Evolutionary conservation across 1,140 invertebrate genomes (phyloP).

Genomic region (Schlechtendalia chinensis): DNA sequence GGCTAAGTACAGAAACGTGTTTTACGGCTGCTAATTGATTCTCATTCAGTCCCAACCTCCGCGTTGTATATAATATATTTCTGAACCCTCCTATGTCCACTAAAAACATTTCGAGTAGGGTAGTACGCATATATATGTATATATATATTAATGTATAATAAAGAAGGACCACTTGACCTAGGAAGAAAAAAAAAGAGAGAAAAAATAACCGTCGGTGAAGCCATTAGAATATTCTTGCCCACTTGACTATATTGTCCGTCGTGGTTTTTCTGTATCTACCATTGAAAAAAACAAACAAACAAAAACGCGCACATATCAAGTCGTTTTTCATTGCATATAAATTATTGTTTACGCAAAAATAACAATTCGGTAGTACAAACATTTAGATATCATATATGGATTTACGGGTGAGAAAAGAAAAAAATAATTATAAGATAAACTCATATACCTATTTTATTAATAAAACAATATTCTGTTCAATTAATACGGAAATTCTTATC

Average conservation of each 20-base stretch:
- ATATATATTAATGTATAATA: slow-evolving; percentile 1
- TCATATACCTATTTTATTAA: no score
- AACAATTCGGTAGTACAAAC: neutral
- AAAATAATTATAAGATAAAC: no score
- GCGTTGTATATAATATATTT: neutral
- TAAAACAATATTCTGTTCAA: no score
- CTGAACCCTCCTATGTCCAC: slow-evolving; percentile 5
- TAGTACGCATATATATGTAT: neutral
- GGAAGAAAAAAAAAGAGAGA: slow-evolving; percentile 13
- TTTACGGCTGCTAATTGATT: slow-evolving; percentile 48
- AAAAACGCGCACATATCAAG: neutral
- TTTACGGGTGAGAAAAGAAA: no score
- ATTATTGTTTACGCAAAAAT: neutral
- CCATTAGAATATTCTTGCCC: slow-evolving; percentile 36
- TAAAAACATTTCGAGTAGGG: slow-evolving; percentile 27
- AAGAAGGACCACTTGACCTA: slow-evolving; percentile 39
- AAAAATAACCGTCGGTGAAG: slow-evolving; percentile 42
- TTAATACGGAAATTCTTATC: no score
- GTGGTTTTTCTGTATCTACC: neutral
- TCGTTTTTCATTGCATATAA: slow-evolving; percentile 8
- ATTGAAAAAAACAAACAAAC: slow-evolving; percentile 16
- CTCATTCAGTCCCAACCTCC: slow-evolving; percentile 4
- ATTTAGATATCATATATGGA: neutral
- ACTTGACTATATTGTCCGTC: slow-evolving; percentile 18
- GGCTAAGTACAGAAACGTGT: slow-evolving; percentile 48